Base-by-base conservation (phyloP, 2,888 invertebrate species). In the Tetanocera ferruginea region DNA sequence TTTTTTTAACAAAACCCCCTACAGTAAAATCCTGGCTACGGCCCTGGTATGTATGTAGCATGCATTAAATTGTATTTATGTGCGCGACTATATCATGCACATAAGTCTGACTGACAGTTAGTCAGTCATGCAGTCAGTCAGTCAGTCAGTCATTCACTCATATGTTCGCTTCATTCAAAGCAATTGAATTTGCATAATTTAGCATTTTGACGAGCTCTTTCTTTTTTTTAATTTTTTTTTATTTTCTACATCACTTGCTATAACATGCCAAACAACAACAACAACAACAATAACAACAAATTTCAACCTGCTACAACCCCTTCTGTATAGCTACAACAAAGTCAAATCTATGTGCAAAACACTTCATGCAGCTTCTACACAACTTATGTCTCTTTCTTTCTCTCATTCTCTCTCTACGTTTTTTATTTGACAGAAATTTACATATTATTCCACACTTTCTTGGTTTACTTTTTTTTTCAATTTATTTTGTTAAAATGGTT, bases 181-280 rank as follows among this genome's bases (percentile, higher is more conserved):
- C 85, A 86, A 86, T 86, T 87, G 85, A 87, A 86, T 86, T 86
- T 86, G 86, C 86, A 86, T 86, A 86, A 86, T 86, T 86, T 87
- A 86, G 85, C 87, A 57, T 72, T 8, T 60, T 43, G 31, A 28
- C 55, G 28, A 19, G n/a, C 11, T 28, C 28, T 52, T 71, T 25
- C 2, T 31, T 71, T 57, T 14, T 23, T 55, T 23, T n/a, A n/a
- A n/a, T 52, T 71, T 25, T 2, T 31, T 71, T 57, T 14, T 23
- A 34, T 23, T n/a, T 71, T 55, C 19, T 23, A 17, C 55, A 9
- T 23, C 25, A 23, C 23, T 19, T 49, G 11, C 19, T 43, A 19
- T 25, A 2, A 17, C 23, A 49, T 8, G 8, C 5, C 43, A 19
- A 11, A 14, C 43, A 43, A 43, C 43, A 43, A 43, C 43, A 11